phyloP scores from a whole-genome alignment of 2,888 invertebrate genomes.

The Heliconius charithonia region DNA sequence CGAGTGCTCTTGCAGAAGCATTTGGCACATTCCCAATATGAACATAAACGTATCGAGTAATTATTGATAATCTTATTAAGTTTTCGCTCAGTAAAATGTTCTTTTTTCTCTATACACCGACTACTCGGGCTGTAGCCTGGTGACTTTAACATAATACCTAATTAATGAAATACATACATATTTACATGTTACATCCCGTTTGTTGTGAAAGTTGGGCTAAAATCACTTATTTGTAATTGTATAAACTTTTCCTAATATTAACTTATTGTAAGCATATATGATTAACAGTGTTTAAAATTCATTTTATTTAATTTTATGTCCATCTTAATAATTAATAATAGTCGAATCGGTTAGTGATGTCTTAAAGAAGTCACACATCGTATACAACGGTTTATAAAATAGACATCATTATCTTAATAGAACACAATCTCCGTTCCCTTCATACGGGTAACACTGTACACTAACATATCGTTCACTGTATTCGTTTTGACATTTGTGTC shows the following conservation, averaged over 20 bases:
- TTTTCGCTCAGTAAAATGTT: slow-evolving; percentile 59
- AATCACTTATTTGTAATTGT: slow-evolving; percentile 74
- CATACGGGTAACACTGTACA: slow-evolving; percentile 52
- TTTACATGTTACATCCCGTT: slow-evolving; percentile 63
- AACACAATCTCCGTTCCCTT: slow-evolving; percentile 58
- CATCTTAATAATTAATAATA: slow-evolving; percentile 72
- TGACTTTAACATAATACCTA: slow-evolving; percentile 60
- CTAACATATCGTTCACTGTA: slow-evolving; percentile 49
- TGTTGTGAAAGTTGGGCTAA: slow-evolving; percentile 67
- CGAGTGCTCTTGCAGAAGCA: slow-evolving; percentile 71
- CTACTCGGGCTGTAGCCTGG: slow-evolving; percentile 46
- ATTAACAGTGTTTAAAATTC: slow-evolving; percentile 82
- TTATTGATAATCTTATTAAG: slow-evolving; percentile 45
- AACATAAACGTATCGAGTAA: slow-evolving; percentile 63
- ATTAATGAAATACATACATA: slow-evolving; percentile 61
- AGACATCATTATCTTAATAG: slow-evolving; percentile 73
- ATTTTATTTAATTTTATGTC: slow-evolving; percentile 72
- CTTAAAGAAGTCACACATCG: slow-evolving; percentile 79
- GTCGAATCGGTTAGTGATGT: slow-evolving; percentile 74
- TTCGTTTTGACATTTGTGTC: slow-evolving; percentile 47
- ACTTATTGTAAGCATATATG: slow-evolving; percentile 79
- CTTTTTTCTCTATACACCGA: slow-evolving; percentile 53
- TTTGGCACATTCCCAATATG: slow-evolving; percentile 81
- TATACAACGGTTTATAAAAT: slow-evolving; percentile 82
- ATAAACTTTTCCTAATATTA: slow-evolving; percentile 80